Evolutionary conservation across 2,797 vertebrate species (phyloP).

Genomic region (Leptatherina wallacei): DNA sequence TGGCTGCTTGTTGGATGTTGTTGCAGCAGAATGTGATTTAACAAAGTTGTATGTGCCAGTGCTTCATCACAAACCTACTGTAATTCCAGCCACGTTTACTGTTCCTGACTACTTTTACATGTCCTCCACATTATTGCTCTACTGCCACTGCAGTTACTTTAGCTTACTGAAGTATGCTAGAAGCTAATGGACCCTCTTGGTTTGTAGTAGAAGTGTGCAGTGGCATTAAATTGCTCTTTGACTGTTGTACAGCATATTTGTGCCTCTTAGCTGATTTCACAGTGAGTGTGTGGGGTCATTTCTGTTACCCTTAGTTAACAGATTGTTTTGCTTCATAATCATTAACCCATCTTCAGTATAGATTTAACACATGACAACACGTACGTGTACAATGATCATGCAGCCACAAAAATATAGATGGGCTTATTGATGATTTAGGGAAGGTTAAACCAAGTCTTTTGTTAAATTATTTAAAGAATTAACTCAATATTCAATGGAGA

Average conservation of each 20-base stretch:
- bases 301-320: conserved; percentile 43
- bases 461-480: too few relatives aligned
- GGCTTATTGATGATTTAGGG: too few relatives aligned
- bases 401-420: background rate
- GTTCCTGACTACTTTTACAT: conserved; percentile 3
- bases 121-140: background rate
- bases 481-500: background rate
- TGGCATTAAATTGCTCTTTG: background rate
- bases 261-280: conserved; percentile 3
- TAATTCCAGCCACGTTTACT: background rate
- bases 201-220: conserved; percentile 2
- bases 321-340: conserved; percentile 63
- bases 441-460: too few relatives aligned
- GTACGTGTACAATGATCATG: conserved; percentile 7
- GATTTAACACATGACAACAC: conserved; percentile 53
- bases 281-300: conserved; percentile 24
- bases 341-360: conserved; percentile 62
- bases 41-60: background rate
- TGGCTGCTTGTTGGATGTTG: background rate
- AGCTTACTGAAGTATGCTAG: background rate
- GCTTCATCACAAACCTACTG: conserved; percentile 4
- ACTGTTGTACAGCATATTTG: conserved; percentile 11
- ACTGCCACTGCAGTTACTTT: background rate
- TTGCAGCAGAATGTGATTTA: background rate
- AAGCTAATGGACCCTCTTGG: background rate